Evolutionary conservation across 2,888 invertebrate genomes (phyloP), one percentile per base, ranked within the genome.

Genomic region (Thera britannica): DNA sequence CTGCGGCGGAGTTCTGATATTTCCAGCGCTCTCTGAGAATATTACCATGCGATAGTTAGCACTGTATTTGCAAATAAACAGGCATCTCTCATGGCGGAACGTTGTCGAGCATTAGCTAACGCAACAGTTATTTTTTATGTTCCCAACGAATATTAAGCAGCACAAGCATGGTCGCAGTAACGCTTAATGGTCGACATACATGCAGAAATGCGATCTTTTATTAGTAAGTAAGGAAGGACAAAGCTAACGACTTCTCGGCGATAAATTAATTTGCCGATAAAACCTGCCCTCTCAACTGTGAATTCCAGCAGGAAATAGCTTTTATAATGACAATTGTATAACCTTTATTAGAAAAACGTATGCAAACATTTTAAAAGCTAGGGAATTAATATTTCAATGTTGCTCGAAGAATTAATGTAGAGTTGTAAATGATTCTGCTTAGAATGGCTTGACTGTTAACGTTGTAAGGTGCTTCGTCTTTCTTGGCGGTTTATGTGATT

Each of bases 181-280:
- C 77, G 77, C 79, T 81, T 84, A 83, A 85, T 82, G 79, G 77
- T 75, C 77, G 72, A 78, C 80, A 78, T 81, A 82, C 81, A 83
- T 78, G 78, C 77, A 78, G 74, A 77, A 76, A 75, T 74, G 73
- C 78, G 71, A 72, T 71, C 74, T 79, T 78, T 79, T 80, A 78
- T 73, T 78, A 76, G 77, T 77, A 75, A 68, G 67, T 78, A 78
- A 79, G 76, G 65, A 78, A 79, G 76, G 65, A 80, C 80, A 80
- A 79, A 79, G 77, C 82, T 78, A 81, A 86, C 80, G 79, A 83
- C 79, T 81, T 78, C 76, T 76, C 77, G 77, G 76, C 78, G 74
- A 80, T 83, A 81, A 83, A 86, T 86, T 86, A 80, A 85, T 85
- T 83, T 84, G 70, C 79, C 77, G 79, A 80, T 82, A 79, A 81